Conservation (phyloP, 1,140 invertebrate species). For the Cardiocondyla obscurior region DNA sequence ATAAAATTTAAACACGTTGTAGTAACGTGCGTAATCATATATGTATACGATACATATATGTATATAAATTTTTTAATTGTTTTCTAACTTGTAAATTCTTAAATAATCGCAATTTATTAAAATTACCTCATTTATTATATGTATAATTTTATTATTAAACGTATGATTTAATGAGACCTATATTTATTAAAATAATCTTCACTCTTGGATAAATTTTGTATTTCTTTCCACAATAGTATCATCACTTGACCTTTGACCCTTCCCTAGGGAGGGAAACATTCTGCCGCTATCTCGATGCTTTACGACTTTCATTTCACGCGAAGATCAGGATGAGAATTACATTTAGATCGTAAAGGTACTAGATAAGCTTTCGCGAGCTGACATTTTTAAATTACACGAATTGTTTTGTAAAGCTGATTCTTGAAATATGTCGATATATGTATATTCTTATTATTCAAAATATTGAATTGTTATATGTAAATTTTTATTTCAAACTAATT, state of each 20-base stretch:
- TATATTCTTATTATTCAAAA: neutral
- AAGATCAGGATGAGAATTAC: conserved; percentile 29
- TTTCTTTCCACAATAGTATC: neutral
- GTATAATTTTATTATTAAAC: neutral
- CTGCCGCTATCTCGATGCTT: conserved; percentile 2
- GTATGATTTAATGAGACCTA: conserved; percentile 60
- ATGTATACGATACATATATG: too few species aligned
- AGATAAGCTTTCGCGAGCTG: neutral
- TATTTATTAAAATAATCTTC: conserved; percentile 46
- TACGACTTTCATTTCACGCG: conserved; percentile 59
- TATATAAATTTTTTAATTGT: neutral
- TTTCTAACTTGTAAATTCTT: neutral
- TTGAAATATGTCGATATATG: too few species aligned
- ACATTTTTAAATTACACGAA: conserved; percentile 11
- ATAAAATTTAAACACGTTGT: neutral
- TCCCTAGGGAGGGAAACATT: neutral
- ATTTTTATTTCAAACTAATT: neutral
- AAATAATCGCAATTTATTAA: neutral
- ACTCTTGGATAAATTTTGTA: neutral
- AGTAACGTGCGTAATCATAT: too few species aligned
- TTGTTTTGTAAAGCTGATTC: too few species aligned
- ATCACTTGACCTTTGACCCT: conserved; percentile 60
- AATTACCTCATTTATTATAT: neutral
- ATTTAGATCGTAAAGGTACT: conserved; percentile 29
- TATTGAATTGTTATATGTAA: too few species aligned